These are phyloP conservation scores for Darevskia nairensis DNA, from an alignment of 2,797 vertebrate genomes.

Conservation along the genomic window DNA sequence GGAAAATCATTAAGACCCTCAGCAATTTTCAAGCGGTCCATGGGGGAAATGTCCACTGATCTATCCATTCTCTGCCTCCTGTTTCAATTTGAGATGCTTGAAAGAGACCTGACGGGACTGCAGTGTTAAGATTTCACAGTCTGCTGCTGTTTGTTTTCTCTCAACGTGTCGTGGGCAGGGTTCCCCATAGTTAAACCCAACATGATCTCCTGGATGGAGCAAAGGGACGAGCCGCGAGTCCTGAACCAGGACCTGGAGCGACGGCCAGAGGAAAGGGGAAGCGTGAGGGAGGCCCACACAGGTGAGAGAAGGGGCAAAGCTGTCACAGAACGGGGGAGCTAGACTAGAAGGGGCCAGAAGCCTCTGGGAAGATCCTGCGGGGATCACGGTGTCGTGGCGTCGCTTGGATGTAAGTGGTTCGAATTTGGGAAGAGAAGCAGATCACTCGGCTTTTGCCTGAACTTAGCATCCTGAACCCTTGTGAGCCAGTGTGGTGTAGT, in stretches of 20 bases:
- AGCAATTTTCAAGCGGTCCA: no score
- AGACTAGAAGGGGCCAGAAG: neutral
- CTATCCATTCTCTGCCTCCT: neutral
- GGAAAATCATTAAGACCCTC: no score
- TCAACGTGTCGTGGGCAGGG: neutral
- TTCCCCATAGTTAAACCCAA: neutral
- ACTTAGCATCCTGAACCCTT: neutral
- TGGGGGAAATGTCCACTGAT: neutral
- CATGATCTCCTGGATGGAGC: slow-evolving; percentile 32
- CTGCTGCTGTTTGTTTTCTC: neutral
- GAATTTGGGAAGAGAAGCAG: neutral
- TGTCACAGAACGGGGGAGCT: neutral
- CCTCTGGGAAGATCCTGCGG: neutral
- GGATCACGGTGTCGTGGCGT: no score
- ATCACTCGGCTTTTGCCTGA: no score
- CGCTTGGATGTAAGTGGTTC: neutral
- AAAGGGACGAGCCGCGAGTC: neutral
- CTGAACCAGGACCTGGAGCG: neutral
- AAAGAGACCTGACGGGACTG: neutral
- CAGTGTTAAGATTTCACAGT: neutral
- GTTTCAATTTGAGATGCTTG: neutral
- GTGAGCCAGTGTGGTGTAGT: no score
- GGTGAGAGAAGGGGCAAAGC: neutral
- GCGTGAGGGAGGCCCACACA: neutral
- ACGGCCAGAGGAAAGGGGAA: neutral